Evolutionary conservation across 2,113 vertebrate species (phyloP).

Genomic region (Lichenostomus cassidix): DNA sequence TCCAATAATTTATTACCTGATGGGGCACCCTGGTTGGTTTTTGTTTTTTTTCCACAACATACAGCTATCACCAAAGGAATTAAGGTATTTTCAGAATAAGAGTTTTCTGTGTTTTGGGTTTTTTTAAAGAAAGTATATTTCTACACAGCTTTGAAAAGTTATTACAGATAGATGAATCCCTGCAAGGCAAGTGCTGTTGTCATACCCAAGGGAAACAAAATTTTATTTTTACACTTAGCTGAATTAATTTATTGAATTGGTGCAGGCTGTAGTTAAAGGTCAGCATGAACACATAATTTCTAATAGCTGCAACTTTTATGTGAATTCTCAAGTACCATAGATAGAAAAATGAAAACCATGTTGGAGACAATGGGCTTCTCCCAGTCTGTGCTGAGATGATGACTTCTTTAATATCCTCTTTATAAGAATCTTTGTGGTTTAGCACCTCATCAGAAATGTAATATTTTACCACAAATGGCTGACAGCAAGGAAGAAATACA

Average conservation of each 20-base stretch:
- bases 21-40: not conserved
- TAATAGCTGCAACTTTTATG: not conserved
- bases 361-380: not conserved
- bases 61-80: not conserved
- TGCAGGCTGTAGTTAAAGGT: not conserved
- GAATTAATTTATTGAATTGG: not conserved
- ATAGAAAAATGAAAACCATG: not conserved
- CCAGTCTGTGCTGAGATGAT: not conserved
- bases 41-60: not conserved
- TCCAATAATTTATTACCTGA: not conserved
- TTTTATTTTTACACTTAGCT: not conserved
- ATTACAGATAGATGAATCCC: not conserved
- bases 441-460: not conserved
- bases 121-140: not conserved
- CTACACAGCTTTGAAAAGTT: not conserved
- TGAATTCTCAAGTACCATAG: not conserved
- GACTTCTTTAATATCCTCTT: not conserved
- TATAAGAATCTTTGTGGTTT: not conserved
- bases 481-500: not conserved
- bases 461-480: not conserved
- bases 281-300: not conserved
- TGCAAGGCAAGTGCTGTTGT: not conserved
- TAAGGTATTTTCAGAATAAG: not conserved
- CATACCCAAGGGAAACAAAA: not conserved
- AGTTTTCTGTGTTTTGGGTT: not conserved